Evolutionary conservation across 1,140 invertebrate species (phyloP).

Genomic region (Cydia pomonella): DNA sequence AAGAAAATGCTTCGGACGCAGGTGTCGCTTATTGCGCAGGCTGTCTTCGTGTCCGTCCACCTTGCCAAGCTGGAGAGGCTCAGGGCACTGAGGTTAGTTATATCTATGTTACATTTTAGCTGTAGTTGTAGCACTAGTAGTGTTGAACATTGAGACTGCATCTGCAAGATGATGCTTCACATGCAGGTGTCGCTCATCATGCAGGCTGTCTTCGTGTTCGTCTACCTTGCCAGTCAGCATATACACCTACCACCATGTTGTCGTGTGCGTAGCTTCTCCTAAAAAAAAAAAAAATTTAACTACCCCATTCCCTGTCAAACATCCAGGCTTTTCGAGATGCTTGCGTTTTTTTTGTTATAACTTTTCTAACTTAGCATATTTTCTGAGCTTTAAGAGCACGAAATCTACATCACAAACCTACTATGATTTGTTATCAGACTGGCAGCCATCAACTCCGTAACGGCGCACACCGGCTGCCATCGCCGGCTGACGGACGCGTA

Average conservation of each 20-base stretch:
- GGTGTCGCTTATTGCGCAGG: conserved; percentile 81
- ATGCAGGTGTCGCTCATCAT: conserved; percentile 80
- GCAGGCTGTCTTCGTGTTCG: conserved; percentile 81
- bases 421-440: conserved; percentile 64
- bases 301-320: no score
- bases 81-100: conserved; percentile 78
- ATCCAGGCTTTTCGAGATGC: no score
- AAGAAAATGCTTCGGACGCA: conserved; percentile 80
- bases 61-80: conserved; percentile 83
- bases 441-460: conserved; percentile 81
- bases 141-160: conserved; percentile 71
- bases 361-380: no score
- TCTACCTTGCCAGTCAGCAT: conserved; percentile 81
- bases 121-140: no score
- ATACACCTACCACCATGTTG: no score
- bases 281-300: no score
- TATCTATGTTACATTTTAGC: background rate
- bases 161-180: conserved; percentile 79
- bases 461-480: conserved; percentile 81
- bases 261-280: no score
- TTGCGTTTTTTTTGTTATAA: no score
- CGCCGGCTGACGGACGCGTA: conserved; percentile 63
- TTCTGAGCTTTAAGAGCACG: no score
- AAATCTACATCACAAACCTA: no score
- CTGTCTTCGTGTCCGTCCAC: conserved; percentile 81